These are phyloP conservation scores for Drosophila mercatorum DNA, from an alignment of 2,888 invertebrate genomes.

Conservation along the genomic window DNA sequence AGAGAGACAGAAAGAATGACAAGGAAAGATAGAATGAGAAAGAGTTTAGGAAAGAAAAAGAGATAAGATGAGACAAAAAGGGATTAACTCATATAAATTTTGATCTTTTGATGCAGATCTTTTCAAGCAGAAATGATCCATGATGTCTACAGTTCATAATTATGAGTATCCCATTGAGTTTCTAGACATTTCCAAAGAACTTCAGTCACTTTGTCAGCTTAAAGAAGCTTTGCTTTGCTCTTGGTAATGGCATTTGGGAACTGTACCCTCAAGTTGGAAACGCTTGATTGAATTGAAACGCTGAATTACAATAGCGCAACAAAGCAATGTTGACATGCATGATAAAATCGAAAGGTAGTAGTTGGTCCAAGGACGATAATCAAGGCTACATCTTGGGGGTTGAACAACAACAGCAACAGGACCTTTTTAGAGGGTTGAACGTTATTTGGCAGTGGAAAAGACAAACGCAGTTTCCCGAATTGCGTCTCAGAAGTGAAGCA, in stretches of 20 bases:
- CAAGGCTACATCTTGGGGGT: slow-evolving; percentile 43
- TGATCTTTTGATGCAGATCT: no score
- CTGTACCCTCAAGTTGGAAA: slow-evolving; percentile 32
- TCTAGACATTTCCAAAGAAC: neutral
- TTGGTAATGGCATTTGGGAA: slow-evolving; percentile 8
- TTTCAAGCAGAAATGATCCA: no score
- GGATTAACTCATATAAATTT: no score
- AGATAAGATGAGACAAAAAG: no score
- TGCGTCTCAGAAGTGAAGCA: slow-evolving; percentile 63
- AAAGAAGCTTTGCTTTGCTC: slow-evolving; percentile 2
- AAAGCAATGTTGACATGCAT: slow-evolving; percentile 44
- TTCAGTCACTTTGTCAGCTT: no score
- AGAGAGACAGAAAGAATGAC: no score
- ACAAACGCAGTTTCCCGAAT: slow-evolving; percentile 74
- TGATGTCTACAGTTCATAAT: neutral
- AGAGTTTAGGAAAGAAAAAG: no score
- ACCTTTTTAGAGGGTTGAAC: slow-evolving; percentile 54
- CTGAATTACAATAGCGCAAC: slow-evolving; percentile 28
- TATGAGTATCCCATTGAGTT: neutral
- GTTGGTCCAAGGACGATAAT: slow-evolving; percentile 48
- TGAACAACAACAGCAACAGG: slow-evolving; percentile 5
- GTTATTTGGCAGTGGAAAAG: slow-evolving; percentile 28
- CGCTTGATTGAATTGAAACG: slow-evolving; percentile 65
- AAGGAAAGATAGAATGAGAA: no score
- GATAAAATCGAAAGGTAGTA: slow-evolving; percentile 50